phyloP scores from a whole-genome alignment of 1,140 invertebrate genomes.

The Neodiprion fabricii region DNA sequence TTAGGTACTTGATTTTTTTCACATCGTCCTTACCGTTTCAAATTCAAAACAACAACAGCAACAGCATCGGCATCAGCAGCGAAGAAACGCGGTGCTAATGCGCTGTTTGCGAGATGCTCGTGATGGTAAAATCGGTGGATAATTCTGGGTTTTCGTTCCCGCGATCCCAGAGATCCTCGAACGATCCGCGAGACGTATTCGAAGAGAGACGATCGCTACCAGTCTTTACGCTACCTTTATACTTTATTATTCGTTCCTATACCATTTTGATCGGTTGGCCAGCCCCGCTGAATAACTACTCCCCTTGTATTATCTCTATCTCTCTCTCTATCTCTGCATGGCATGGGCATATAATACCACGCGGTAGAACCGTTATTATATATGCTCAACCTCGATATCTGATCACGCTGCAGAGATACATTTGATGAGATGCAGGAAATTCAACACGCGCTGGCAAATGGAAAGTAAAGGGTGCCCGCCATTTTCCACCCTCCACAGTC shows the following conservation, averaged over 20 bases:
- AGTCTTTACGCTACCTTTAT: slow-evolving; percentile 49
- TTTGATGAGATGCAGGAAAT: slow-evolving; percentile 1
- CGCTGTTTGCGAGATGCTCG: slow-evolving; percentile 45
- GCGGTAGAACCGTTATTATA: not conserved
- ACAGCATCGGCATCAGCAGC: too few relatives aligned
- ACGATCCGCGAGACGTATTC: slow-evolving; percentile 17
- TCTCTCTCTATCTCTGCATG: not conserved
- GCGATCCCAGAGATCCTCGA: slow-evolving; percentile 35
- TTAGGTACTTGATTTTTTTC: too few relatives aligned
- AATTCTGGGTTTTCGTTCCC: slow-evolving; percentile 53
- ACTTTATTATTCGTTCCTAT: slow-evolving; percentile 40
- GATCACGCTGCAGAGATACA: not conserved
- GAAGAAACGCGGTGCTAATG: slow-evolving; percentile 36
- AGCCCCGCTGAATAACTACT: not conserved
- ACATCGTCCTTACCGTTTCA: too few relatives aligned
- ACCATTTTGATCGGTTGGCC: not conserved
- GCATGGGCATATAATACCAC: not conserved
- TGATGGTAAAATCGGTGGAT: slow-evolving; percentile 35
- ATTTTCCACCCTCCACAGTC: too few relatives aligned
- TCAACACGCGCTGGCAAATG: not conserved
- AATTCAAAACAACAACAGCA: too few relatives aligned
- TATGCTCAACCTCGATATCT: not conserved
- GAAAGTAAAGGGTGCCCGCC: too few relatives aligned
- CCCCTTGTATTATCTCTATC: slow-evolving; percentile 13
- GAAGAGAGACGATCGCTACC: slow-evolving; percentile 43